These are phyloP conservation scores for Mesocentrotus franciscanus DNA, from an alignment of 53 echinoderm and acorn worm genomes.

Conservation along the genomic window DNA sequence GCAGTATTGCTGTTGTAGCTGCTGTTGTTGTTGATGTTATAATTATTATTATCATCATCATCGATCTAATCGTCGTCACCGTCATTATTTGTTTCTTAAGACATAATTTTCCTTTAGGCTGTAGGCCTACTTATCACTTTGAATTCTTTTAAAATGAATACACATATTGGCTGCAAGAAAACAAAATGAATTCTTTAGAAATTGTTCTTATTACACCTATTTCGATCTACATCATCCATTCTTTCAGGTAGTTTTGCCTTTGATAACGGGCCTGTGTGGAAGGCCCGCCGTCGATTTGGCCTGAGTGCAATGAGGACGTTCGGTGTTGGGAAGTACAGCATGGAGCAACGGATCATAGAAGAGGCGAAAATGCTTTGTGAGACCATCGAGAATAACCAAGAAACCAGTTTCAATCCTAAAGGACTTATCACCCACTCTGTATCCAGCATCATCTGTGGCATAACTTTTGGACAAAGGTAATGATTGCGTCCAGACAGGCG, in stretches of 20 bases:
- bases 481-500: neutral
- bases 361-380: slow-evolving; percentile 74
- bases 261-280: slow-evolving; percentile 71
- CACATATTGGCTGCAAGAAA: too few relatives aligned
- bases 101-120: too few relatives aligned
- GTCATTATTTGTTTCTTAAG: too few relatives aligned
- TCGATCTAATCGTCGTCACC: too few relatives aligned
- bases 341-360: slow-evolving; percentile 72
- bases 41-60: too few relatives aligned
- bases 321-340: slow-evolving; percentile 79
- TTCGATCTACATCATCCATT: too few relatives aligned
- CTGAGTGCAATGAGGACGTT: slow-evolving; percentile 72
- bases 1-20: too few relatives aligned
- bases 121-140: too few relatives aligned
- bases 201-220: too few relatives aligned
- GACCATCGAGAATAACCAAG: slow-evolving; percentile 55
- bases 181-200: too few relatives aligned
- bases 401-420: slow-evolving; percentile 59
- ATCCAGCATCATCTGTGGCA: slow-evolving; percentile 72
- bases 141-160: too few relatives aligned
- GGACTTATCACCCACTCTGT: slow-evolving; percentile 65
- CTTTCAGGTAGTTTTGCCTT: slow-evolving; percentile 73
- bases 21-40: too few relatives aligned
- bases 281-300: slow-evolving; percentile 78
- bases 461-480: slow-evolving; percentile 72